Evolutionary conservation across 2,797 vertebrate genomes (phyloP), one percentile per base, ranked within the genome.

Genomic region (Scolopax rusticola): DNA sequence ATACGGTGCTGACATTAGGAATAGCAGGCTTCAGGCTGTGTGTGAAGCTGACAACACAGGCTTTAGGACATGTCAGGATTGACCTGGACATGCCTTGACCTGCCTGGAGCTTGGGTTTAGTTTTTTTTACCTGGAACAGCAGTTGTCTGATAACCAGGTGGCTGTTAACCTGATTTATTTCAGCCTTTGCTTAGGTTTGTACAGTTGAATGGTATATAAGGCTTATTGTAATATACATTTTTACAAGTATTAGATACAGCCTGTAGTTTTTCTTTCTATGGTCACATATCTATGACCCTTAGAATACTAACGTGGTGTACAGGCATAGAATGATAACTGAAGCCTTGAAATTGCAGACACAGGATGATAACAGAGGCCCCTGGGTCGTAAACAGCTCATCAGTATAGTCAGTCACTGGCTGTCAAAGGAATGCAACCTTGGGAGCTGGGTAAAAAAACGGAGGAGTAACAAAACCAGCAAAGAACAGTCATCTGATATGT

Each of bases 1-100:
- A 12, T 19, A 8, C 3, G 6, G 21, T 32, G 57, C 50, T 79
- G 50, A 53, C 38, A 33, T 36, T n/a, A 53, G 0, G 0, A 57
- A 41, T 7, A 32, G 47, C 24, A 60, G n/a, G 23, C 60, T 51
- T 30, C 15, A 67, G 33, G 16, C 21, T 76, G 45, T 38, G 18
- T 64, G 54, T 53, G 51, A 63, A 84, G 36, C 14, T 82, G 56
- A 48, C 28, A 48, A 20, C 30, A 36, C 9, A 12, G 33, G 25
- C 32, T 8, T 56, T 45, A 61, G 43, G 45, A 50, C 21, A 23
- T 24, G 47, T 48, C 12, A 48, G 47, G 47, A 48, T 43, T 48
- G 21, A 48, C 47, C 47, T 53, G 51, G 51, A 50, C 24, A 25
- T 15, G 13, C 13, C 24, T 50, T 50, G 48, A 50, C 48, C 48